Conservation (phyloP, 2,888 invertebrate species). For the Apomyelois bistriatella region DNA sequence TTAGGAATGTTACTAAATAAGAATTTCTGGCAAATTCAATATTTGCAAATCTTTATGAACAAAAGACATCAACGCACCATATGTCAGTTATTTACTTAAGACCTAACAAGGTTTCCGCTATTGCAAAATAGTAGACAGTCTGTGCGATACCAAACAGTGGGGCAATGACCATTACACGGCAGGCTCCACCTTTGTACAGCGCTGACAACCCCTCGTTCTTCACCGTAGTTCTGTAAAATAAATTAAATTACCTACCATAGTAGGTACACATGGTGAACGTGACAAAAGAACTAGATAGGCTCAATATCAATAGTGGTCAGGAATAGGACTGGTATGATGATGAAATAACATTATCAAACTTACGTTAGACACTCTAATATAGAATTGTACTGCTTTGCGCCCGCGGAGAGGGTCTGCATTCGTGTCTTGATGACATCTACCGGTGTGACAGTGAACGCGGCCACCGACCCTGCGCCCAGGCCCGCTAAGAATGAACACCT, state of each 20-base stretch:
- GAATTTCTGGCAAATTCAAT: too few relatives aligned
- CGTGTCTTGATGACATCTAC: slow-evolving; percentile 99
- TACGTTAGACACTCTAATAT: slow-evolving; percentile 94
- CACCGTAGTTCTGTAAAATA: slow-evolving; percentile 84
- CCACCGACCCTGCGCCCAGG: slow-evolving; percentile 87
- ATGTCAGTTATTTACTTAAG: slow-evolving; percentile 33
- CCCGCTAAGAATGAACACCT: slow-evolving; percentile 95
- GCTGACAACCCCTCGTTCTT: slow-evolving; percentile 94
- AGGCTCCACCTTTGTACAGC: slow-evolving; percentile 98
- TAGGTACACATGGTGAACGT: too few relatives aligned
- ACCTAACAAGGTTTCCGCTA: slow-evolving; percentile 85
- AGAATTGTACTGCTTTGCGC: slow-evolving; percentile 89
- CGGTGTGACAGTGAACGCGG: slow-evolving; percentile 95
- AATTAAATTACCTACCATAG: too few relatives aligned
- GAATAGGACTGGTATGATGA: too few relatives aligned
- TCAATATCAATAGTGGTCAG: too few relatives aligned
- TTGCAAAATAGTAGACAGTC: slow-evolving; percentile 97
- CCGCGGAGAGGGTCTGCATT: slow-evolving; percentile 94
- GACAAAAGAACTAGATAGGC: too few relatives aligned
- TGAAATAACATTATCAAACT: slow-evolving; percentile 44
- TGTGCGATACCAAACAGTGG: slow-evolving; percentile 99
- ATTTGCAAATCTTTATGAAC: not conserved
- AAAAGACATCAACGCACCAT: not conserved
- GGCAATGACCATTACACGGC: slow-evolving; percentile 98
- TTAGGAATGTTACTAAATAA: too few relatives aligned